A percentile compares a stretch with the other conserved stretches of the same genome.
These are phyloP conservation scores for Bos javanicus DNA, from an alignment of 2,113 vertebrate species.

Conservation along the genomic window DNA sequence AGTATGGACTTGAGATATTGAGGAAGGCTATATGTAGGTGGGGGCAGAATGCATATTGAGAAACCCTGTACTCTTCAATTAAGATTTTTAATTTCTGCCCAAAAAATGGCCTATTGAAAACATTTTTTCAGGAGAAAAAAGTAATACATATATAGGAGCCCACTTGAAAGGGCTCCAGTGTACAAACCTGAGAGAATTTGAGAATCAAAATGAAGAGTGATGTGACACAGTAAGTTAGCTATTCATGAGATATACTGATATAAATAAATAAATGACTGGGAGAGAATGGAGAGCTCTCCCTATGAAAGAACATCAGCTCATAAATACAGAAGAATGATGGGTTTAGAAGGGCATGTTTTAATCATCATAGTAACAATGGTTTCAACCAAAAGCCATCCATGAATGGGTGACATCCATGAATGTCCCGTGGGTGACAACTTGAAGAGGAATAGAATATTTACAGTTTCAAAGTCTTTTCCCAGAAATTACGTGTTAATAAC, in stretches of 20 bases:
- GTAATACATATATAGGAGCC: background rate
- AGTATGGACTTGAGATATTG: background rate
- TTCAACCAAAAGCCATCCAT: background rate
- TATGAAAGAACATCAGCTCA: background rate
- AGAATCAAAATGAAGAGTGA: background rate
- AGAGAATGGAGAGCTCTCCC: background rate
- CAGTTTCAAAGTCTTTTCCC: background rate
- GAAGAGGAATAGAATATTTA: background rate
- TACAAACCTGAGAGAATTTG: background rate
- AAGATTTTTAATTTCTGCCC: background rate
- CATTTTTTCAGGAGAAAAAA: background rate
- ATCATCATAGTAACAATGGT: background rate
- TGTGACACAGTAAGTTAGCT: background rate
- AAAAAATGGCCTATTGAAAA: background rate
- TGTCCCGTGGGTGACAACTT: background rate
- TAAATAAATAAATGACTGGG: background rate
- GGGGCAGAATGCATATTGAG: background rate
- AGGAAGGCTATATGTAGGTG: background rate
- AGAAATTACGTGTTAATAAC: background rate
- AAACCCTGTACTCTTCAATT: background rate
- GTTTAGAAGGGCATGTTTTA: background rate
- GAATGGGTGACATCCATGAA: background rate
- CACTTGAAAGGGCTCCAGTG: background rate
- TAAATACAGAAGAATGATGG: background rate
- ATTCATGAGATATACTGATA: background rate